Evolutionary conservation across 2,797 vertebrate genomes (phyloP).

Genomic region (Macropodus opercularis): DNA sequence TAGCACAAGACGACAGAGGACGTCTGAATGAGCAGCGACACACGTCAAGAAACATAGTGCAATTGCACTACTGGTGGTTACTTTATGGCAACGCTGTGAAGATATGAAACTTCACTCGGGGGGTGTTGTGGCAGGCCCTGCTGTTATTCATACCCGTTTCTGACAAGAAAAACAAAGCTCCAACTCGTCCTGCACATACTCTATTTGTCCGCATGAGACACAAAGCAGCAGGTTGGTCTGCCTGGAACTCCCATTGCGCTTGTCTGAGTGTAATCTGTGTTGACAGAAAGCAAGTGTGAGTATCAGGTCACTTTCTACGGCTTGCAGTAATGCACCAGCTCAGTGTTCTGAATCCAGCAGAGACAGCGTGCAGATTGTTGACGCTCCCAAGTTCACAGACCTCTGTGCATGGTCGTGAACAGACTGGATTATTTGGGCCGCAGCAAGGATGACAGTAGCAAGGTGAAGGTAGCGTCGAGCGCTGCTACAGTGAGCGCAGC

Average conservation of each 20-base stretch:
- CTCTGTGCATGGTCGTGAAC: constrained; percentile 57
- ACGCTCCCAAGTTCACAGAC: constrained; percentile 56
- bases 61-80: constrained; percentile 61
- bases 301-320: constrained; percentile 81
- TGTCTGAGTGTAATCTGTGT: constrained; percentile 80
- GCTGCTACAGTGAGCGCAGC: constrained; percentile 34
- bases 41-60: constrained; percentile 59
- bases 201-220: constrained; percentile 74
- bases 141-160: constrained; percentile 76
- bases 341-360: constrained; percentile 56
- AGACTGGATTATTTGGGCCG: constrained; percentile 64
- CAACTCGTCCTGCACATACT: constrained; percentile 65
- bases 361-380: constrained; percentile 64
- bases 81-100: constrained; percentile 68
- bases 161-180: constrained; percentile 79
- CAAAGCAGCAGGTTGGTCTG: constrained; percentile 72
- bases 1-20: constrained; percentile 63
- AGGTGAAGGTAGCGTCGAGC: constrained; percentile 57
- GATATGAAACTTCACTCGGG: constrained; percentile 68
- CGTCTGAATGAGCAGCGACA: constrained; percentile 70
- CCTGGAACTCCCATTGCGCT: constrained; percentile 72
- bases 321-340: constrained; percentile 70
- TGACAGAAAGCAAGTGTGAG: constrained; percentile 82
- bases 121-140: constrained; percentile 72
- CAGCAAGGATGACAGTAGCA: constrained; percentile 47